Conservation (phyloP, 2,888 invertebrate genomes). For the Chamaedrilus cognettii region DNA sequence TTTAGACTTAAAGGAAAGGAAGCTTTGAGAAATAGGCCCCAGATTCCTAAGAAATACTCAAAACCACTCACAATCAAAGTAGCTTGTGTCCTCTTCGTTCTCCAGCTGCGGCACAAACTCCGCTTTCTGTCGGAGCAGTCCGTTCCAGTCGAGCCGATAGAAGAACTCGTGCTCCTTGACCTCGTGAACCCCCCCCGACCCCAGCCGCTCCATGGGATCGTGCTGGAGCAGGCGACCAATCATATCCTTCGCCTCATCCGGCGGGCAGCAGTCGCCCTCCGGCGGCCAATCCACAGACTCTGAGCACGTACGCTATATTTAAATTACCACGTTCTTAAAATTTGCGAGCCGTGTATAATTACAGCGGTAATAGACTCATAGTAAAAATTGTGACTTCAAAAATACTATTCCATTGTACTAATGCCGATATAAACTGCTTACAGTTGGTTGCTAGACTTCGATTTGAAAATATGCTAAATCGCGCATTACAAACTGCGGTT, state of each 20-base stretch:
- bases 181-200: conserved; percentile 75
- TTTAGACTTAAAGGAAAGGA: too few species aligned
- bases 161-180: conserved; percentile 97
- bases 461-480: too few species aligned
- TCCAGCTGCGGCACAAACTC: conserved; percentile 99
- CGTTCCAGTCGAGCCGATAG: conserved; percentile 92
- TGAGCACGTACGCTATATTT: conserved; percentile 49
- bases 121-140: conserved; percentile 91
- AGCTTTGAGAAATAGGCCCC: too few species aligned
- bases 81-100: conserved; percentile 88
- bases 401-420: too few species aligned
- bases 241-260: conserved; percentile 88
- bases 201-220: conserved; percentile 90
- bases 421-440: too few species aligned
- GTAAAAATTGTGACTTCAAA: too few species aligned
- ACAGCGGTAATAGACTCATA: too few species aligned
- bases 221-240: conserved; percentile 88
- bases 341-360: too few species aligned
- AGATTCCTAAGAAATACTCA: too few species aligned
- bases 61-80: conserved; percentile 87
- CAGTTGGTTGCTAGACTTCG: too few species aligned
- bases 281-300: conserved; percentile 99
- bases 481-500: too few species aligned
- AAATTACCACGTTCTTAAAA: too few species aligned
- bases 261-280: conserved; percentile 83